phyloP scores from a whole-genome alignment of 2,888 invertebrate species.

The Caenorhabditis plicata region DNA sequence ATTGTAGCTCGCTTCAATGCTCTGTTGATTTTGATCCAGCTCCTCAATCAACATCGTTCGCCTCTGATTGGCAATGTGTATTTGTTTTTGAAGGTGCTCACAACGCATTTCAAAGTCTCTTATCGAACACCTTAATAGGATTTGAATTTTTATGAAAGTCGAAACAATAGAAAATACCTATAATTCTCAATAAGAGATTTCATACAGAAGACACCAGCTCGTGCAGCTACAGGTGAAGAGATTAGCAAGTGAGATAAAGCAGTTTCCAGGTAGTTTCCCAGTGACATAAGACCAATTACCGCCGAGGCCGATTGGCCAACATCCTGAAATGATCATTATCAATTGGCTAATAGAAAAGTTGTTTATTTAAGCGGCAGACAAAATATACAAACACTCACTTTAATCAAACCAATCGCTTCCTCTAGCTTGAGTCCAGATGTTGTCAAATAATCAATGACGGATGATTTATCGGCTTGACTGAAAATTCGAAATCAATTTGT shows the following conservation, averaged over 20 bases:
- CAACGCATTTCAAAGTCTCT: constrained; percentile 39
- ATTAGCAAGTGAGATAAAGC: constrained; percentile 35
- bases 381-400: constrained; percentile 24
- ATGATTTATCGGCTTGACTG: constrained; percentile 47
- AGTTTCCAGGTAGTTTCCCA: constrained; percentile 46
- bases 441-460: constrained; percentile 48
- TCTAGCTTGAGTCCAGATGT: constrained; percentile 47
- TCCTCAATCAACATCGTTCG: constrained; percentile 51
- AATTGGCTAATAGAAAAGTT: too few species aligned
- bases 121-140: constrained; percentile 30
- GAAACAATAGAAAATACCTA: constrained; percentile 18
- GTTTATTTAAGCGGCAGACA: constrained; percentile 3
- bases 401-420: constrained; percentile 43
- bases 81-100: constrained; percentile 49
- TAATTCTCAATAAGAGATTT: constrained; percentile 44
- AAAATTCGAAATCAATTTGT: constrained; percentile 11
- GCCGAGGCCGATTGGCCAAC: constrained; percentile 36
- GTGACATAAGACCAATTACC: constrained; percentile 37
- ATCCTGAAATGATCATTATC: constrained; percentile 19
- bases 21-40: constrained; percentile 48
- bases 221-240: constrained; percentile 39
- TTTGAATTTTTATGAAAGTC: not conserved
- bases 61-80: constrained; percentile 49
- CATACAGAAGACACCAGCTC: constrained; percentile 46
- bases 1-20: constrained; percentile 50